These are phyloP conservation scores for Furnarius figulus DNA, from an alignment of 2,113 vertebrate species.

Conservation along the genomic window DNA sequence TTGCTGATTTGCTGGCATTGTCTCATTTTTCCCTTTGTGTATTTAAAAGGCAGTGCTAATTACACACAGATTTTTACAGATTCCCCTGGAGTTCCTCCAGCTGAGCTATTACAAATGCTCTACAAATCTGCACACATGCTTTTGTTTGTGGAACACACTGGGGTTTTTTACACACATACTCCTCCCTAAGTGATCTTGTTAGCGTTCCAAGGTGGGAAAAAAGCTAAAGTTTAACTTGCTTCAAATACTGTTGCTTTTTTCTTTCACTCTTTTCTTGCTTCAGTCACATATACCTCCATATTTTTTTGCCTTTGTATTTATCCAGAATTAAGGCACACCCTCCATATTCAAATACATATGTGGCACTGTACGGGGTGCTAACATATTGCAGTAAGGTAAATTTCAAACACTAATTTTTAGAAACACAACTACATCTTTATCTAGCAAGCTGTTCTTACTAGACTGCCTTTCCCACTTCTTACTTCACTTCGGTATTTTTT, in stretches of 20 bases:
- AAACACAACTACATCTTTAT: not conserved
- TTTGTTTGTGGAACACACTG: not conserved
- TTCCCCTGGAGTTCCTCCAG: slow-evolving; percentile 16
- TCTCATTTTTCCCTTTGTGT: not conserved
- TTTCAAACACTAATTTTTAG: not conserved
- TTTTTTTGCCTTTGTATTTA: not conserved
- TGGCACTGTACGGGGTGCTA: not conserved
- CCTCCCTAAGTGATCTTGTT: not conserved
- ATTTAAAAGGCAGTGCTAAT: not conserved
- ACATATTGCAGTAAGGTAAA: not conserved
- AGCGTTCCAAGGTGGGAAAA: not conserved
- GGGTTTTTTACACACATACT: not conserved
- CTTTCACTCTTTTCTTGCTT: not conserved
- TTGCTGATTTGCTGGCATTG: not conserved
- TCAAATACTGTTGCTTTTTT: not conserved
- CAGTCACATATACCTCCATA: not conserved
- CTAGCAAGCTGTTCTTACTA: not conserved
- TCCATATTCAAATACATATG: not conserved
- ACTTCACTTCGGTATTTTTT: not conserved
- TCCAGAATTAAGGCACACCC: not conserved
- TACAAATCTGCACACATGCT: not conserved
- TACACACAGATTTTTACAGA: not conserved
- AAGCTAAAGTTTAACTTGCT: not conserved
- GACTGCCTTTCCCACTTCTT: not conserved
- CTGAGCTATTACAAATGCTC: not conserved